These are phyloP conservation scores for Sula dactylatra DNA, from an alignment of 2,113 vertebrate species.

Conservation along the genomic window DNA sequence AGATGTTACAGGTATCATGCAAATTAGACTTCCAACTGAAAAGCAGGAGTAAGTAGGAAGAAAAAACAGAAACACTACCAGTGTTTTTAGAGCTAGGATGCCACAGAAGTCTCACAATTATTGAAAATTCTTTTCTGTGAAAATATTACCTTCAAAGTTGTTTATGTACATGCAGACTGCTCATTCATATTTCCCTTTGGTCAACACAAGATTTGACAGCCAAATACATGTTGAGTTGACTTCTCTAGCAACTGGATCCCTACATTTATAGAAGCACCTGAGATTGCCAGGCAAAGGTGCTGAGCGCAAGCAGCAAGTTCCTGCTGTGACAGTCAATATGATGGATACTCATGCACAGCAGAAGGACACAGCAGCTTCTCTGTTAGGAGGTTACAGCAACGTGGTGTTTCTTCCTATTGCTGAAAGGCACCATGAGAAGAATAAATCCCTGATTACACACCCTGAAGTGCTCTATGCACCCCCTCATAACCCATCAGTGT, in stretches of 20 bases:
- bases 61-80: neutral
- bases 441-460: neutral
- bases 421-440: neutral
- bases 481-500: fast-evolving
- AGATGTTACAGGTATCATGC: neutral
- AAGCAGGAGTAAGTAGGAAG: neutral
- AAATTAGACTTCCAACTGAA: neutral
- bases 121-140: neutral
- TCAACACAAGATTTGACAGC: neutral
- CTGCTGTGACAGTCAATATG: neutral
- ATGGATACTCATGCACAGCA: neutral
- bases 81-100: neutral
- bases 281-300: neutral
- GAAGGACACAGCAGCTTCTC: neutral
- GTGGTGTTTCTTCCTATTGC: neutral
- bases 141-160: neutral
- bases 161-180: neutral
- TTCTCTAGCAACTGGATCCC: neutral
- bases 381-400: neutral
- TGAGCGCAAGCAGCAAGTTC: neutral
- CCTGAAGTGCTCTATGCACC: neutral
- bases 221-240: neutral
- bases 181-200: neutral
- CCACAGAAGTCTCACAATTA: neutral
- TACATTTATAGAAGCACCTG: neutral